A percentile compares a stretch with the other conserved stretches of the same genome.
phyloP scores from a whole-genome alignment of 2,888 invertebrate species.

The Drosophila leonis region DNA sequence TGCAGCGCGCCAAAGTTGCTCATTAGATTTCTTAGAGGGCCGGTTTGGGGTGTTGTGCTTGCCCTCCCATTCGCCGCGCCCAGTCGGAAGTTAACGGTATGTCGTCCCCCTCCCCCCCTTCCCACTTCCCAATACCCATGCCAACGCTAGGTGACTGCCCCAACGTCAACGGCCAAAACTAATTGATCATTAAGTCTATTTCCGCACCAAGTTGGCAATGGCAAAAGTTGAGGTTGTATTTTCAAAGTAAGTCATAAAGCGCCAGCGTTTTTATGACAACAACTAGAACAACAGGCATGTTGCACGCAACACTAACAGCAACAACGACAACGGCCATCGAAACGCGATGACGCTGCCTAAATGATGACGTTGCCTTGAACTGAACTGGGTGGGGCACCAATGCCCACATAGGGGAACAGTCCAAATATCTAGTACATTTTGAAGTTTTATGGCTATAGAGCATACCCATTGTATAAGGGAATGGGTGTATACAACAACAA shows the following conservation, averaged over 20 bases:
- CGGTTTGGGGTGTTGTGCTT: constrained; percentile 7
- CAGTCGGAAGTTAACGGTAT: constrained; percentile 72
- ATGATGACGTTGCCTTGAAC: constrained; percentile 29
- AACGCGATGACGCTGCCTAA: constrained; percentile 36
- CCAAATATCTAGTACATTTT: constrained; percentile 46
- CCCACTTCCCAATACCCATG: not conserved
- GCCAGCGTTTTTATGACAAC: constrained; percentile 74
- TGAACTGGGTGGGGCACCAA: constrained; percentile 23
- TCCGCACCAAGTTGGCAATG: constrained; percentile 66
- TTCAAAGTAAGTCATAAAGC: constrained; percentile 74
- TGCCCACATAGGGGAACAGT: constrained; percentile 19
- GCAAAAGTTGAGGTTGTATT: constrained; percentile 37
- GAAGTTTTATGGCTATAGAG: constrained; percentile 62
- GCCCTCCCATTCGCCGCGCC: constrained; percentile 52
- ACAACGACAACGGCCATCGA: constrained; percentile 19
- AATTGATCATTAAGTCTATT: constrained; percentile 80
- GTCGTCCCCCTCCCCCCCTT: not conserved
- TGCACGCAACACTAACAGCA: constrained; percentile 60
- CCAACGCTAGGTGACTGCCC: constrained; percentile 19
- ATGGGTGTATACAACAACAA: constrained; percentile 26
- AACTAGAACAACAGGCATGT: constrained; percentile 59
- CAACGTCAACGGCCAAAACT: constrained; percentile 58
- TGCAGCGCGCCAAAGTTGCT: constrained; percentile 72
- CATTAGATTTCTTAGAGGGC: constrained; percentile 52
- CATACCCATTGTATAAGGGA: constrained; percentile 14